Conservation (phyloP, 2,797 vertebrate species). For the Hypotaenidia okinawae region DNA sequence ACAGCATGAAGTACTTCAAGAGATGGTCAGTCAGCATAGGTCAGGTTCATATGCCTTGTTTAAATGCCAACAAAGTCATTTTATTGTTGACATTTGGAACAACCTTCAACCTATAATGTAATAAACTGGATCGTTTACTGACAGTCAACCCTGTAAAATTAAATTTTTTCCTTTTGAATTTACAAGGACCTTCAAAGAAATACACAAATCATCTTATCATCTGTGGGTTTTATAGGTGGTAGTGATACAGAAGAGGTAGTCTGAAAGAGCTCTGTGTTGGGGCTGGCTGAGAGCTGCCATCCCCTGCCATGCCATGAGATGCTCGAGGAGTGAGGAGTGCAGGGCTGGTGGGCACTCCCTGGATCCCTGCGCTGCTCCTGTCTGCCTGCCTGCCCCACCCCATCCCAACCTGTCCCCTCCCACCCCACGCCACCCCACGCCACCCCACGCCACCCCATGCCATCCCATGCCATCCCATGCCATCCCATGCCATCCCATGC, state of each 20-base stretch:
- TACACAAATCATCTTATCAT: not conserved
- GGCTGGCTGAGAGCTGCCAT: not conserved
- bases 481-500: no score
- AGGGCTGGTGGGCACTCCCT: not conserved
- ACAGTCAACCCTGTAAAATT: not conserved
- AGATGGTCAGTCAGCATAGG: not conserved
- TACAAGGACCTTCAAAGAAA: not conserved
- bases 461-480: no score
- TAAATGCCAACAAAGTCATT: not conserved
- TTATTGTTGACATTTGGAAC: not conserved
- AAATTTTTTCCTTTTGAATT: not conserved
- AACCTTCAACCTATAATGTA: not conserved
- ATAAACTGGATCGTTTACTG: not conserved
- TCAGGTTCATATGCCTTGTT: not conserved
- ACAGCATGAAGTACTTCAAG: not conserved
- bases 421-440: no score
- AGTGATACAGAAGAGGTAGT: not conserved
- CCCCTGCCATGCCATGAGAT: no score
- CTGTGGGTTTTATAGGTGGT: not conserved
- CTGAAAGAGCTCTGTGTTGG: not conserved
- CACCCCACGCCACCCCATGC: no score
- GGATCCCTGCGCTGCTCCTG: accelerated
- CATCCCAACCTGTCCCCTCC: no score
- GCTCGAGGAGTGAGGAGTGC: not conserved
- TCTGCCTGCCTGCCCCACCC: not conserved